These are phyloP conservation scores for Marisa cornuarietis DNA, from an alignment of 1,140 invertebrate genomes.

Conservation along the genomic window DNA sequence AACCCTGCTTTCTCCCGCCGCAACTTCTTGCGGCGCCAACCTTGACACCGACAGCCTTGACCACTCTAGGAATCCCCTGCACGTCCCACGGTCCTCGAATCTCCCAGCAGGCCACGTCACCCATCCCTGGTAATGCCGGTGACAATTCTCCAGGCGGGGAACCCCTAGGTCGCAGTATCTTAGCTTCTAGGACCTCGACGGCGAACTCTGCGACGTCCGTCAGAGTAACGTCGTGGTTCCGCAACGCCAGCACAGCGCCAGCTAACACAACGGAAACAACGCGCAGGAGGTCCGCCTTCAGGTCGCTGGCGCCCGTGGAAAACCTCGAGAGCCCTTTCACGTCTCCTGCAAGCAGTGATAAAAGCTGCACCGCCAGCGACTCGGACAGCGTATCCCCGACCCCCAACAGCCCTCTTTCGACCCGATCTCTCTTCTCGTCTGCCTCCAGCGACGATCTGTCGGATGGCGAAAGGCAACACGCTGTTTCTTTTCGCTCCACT, in stretches of 20 bases:
- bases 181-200: too few species aligned
- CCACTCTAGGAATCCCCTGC: too few species aligned
- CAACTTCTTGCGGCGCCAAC: too few species aligned
- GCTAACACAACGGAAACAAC: background rate
- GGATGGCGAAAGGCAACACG: background rate
- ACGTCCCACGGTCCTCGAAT: too few species aligned
- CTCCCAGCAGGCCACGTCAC: too few species aligned
- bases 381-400: constrained; percentile 5
- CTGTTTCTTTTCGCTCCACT: background rate
- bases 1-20: too few species aligned
- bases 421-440: background rate
- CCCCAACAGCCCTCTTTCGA: background rate
- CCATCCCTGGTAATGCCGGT: too few species aligned
- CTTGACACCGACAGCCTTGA: too few species aligned
- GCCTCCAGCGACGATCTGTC: constrained; percentile 7
- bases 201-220: too few species aligned
- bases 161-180: too few species aligned
- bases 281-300: constrained; percentile 1
- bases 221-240: too few species aligned
- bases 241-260: background rate
- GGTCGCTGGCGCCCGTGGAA: background rate
- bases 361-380: background rate
- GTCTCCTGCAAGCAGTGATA: background rate
- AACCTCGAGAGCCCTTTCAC: background rate
- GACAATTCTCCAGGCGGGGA: too few species aligned